Percentiles rank a stretch among this genome's conserved stretches.
Evolutionary conservation across 2,797 vertebrate species (phyloP).

Genomic region (Tympanoctomys barrerae): DNA sequence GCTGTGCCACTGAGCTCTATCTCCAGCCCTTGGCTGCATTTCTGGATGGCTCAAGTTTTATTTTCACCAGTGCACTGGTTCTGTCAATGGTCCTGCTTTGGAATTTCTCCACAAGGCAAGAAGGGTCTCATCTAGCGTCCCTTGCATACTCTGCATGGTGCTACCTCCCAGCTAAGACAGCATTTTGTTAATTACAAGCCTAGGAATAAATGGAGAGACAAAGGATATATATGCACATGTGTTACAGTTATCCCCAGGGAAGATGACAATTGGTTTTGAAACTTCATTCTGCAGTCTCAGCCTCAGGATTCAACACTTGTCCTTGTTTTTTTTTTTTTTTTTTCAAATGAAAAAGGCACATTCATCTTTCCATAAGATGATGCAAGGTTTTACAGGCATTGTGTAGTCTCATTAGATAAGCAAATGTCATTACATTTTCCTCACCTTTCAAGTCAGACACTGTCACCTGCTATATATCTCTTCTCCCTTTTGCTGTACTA

Average conservation of each 20-base stretch:
- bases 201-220: not conserved
- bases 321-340: conserved; percentile 23
- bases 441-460: not conserved
- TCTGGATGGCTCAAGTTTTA: not conserved
- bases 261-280: not conserved
- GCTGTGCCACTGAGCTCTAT: no score
- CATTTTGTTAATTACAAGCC: not conserved
- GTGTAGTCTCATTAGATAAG: not conserved
- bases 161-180: no score
- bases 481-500: not conserved
- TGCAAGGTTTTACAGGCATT: conserved; percentile 3
- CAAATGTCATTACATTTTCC: not conserved
- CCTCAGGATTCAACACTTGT: conserved; percentile 6
- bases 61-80: not conserved
- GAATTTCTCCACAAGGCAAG: not conserved
- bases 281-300: not conserved
- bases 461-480: not conserved
- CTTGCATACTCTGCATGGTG: not conserved
- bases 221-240: no score
- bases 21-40: not conserved
- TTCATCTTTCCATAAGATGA: not conserved
- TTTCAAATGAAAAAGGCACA: conserved; percentile 33
- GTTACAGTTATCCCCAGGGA: not conserved
- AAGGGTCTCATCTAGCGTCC: not conserved
- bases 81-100: not conserved